These are phyloP conservation scores for Salpingus planirostris DNA, from an alignment of 2,888 invertebrate species.

Conservation along the genomic window DNA sequence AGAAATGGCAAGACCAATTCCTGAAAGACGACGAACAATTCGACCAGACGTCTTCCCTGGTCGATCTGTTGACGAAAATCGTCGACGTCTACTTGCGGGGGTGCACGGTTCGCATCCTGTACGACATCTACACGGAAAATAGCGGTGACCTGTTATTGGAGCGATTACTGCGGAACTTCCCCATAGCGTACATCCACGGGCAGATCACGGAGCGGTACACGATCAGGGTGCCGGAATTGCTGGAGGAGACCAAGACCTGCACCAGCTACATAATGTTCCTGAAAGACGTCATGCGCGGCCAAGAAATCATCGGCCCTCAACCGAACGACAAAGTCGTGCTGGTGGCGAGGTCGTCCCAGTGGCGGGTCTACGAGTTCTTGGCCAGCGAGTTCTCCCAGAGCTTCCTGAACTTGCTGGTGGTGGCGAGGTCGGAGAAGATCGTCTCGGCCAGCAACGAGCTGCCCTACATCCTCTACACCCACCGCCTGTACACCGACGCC, in stretches of 20 bases:
- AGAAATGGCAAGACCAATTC: slow-evolving; percentile 36
- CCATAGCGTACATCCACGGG: slow-evolving; percentile 54
- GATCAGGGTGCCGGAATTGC: slow-evolving; percentile 42
- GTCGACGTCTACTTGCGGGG: slow-evolving; percentile 51
- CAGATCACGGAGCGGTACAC: slow-evolving; percentile 46
- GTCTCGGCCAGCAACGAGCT: slow-evolving; percentile 46
- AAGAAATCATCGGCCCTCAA: slow-evolving; percentile 53
- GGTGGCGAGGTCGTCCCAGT: slow-evolving; percentile 62
- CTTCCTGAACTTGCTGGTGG: slow-evolving; percentile 61
- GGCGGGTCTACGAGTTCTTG: slow-evolving; percentile 66
- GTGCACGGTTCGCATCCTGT: slow-evolving; percentile 59
- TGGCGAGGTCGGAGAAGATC: slow-evolving; percentile 54
- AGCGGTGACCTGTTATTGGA: slow-evolving; percentile 50
- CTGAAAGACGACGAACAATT: slow-evolving; percentile 20
- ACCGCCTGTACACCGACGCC: slow-evolving; percentile 63
- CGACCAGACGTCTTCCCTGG: slow-evolving; percentile 52
- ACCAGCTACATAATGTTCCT: slow-evolving; percentile 59
- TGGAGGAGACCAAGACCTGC: slow-evolving; percentile 42
- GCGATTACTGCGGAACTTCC: slow-evolving; percentile 49
- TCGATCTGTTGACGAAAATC: slow-evolving; percentile 51
- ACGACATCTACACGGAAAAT: slow-evolving; percentile 51
- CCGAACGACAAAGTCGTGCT: slow-evolving; percentile 55
- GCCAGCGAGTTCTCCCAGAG: slow-evolving; percentile 51
- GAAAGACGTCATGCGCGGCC: slow-evolving; percentile 52
- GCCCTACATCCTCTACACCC: slow-evolving; percentile 66